Evolutionary conservation across 2,797 vertebrate species (phyloP).

Genomic region (Pseudomugil tenellus): DNA sequence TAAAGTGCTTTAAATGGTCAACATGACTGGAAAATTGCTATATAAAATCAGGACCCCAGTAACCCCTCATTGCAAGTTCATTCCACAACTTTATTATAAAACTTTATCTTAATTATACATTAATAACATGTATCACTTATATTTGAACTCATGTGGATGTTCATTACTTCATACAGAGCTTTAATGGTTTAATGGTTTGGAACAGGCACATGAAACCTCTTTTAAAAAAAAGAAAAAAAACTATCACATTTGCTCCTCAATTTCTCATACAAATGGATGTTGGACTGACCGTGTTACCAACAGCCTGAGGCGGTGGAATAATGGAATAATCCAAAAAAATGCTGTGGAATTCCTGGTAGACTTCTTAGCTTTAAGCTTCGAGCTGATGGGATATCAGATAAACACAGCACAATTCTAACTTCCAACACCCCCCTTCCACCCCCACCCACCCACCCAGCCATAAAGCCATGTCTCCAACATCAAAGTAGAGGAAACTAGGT

Average conservation of each 20-base stretch:
- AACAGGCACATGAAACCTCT: conserved; percentile 33
- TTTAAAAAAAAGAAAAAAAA: conserved; percentile 48
- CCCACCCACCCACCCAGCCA: no score
- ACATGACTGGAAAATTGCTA: conserved; percentile 24
- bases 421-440: conserved; percentile 16
- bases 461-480: conserved; percentile 70
- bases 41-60: conserved; percentile 52
- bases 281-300: conserved; percentile 39
- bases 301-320: conserved; percentile 26
- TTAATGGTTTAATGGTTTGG: conserved; percentile 48
- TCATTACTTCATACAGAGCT: conserved; percentile 49
- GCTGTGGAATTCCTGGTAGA: conserved; percentile 22
- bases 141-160: conserved; percentile 52
- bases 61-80: conserved; percentile 20
- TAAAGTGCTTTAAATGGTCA: no score
- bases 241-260: conserved; percentile 42
- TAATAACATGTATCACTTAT: conserved; percentile 63
- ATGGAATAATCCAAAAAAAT: conserved; percentile 12
- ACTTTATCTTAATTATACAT: conserved; percentile 53
- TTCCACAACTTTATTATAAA: conserved; percentile 52
- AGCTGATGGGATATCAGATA: conserved; percentile 48
- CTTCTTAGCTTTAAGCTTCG: conserved; percentile 21
- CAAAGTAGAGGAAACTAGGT: conserved; percentile 73
- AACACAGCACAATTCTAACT: conserved; percentile 11
- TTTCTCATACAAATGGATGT: conserved; percentile 20